Conservation (phyloP, 2,888 invertebrate species). For the Nymphalis urticae region DNA sequence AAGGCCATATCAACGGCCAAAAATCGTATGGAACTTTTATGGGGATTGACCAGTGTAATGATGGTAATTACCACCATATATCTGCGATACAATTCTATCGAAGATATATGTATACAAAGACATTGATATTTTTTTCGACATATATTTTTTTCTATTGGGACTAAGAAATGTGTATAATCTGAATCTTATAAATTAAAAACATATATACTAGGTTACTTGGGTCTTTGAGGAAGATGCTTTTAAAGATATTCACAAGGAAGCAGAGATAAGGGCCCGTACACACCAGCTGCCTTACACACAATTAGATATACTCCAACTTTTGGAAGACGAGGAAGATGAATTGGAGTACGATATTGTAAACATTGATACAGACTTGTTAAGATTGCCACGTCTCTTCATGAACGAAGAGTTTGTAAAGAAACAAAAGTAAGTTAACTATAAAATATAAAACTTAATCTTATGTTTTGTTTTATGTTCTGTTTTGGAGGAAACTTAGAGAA, state of each 20-base stretch:
- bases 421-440: conserved; percentile 43
- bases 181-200: too few species aligned
- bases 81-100: too few species aligned
- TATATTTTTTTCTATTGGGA: too few species aligned
- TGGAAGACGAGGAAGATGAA: conserved; percentile 77
- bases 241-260: conserved; percentile 35
- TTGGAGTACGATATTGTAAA: conserved; percentile 76
- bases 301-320: conserved; percentile 52
- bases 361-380: conserved; percentile 59
- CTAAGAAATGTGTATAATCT: too few species aligned
- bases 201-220: conserved; percentile 52
- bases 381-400: conserved; percentile 56
- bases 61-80: too few species aligned
- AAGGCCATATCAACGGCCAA: too few species aligned
- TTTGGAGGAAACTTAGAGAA: not conserved
- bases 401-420: conserved; percentile 43
- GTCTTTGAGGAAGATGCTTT: conserved; percentile 50
- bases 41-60: too few species aligned
- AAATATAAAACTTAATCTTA: not conserved
- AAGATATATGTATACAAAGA: too few species aligned
- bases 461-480: too few species aligned
- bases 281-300: conserved; percentile 36
- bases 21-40: too few species aligned
- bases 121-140: too few species aligned
- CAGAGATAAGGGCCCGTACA: conserved; percentile 15